phyloP scores from a whole-genome alignment of 2,113 vertebrate genomes.

The Ceuthmochares aereus region DNA sequence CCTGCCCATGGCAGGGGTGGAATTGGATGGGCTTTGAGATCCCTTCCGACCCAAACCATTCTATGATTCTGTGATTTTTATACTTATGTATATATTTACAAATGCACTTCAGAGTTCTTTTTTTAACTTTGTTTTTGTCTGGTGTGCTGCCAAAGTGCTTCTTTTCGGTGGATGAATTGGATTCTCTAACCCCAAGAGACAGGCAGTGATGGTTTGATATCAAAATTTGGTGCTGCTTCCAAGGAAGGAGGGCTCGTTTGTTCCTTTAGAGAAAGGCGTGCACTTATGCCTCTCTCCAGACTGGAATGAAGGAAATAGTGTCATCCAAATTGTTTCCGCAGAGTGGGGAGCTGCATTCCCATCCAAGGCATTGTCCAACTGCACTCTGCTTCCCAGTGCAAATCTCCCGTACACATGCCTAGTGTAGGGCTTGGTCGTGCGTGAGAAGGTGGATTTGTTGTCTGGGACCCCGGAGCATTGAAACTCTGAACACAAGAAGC shows the following conservation, averaged over 20 bases:
- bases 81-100: background rate
- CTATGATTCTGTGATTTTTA: background rate
- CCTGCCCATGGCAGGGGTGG: too few species aligned
- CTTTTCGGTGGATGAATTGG: background rate
- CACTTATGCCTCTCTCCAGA: background rate
- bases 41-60: too few species aligned
- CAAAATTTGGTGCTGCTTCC: background rate
- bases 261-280: background rate
- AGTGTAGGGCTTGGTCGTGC: background rate
- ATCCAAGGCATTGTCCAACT: fast-evolving
- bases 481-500: background rate
- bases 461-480: background rate
- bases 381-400: background rate
- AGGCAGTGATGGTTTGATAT: background rate
- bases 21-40: too few species aligned
- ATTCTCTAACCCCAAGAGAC: background rate
- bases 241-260: fast-evolving
- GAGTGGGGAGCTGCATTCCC: background rate
- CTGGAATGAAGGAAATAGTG: background rate
- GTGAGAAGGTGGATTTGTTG: background rate
- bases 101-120: background rate
- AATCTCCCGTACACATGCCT: fast-evolving
- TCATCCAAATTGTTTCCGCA: fast-evolving
- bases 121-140: background rate
- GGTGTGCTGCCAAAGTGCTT: background rate